Conservation (phyloP, 2,888 invertebrate species). For the Parelbella ahira region DNA sequence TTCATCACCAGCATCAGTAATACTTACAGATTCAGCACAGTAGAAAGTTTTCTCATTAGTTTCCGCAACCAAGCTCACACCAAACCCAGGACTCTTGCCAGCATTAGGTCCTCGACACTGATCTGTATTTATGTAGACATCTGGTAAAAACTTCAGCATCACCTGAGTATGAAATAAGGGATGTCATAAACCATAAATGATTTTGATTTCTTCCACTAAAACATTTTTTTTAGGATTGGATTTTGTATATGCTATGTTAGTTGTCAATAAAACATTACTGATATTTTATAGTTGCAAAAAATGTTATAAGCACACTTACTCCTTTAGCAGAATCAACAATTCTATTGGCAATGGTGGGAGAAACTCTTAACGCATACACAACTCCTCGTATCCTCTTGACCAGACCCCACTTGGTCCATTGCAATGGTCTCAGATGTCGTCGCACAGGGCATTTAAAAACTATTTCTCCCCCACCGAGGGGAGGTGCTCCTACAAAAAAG, state of each 20-base stretch:
- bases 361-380: constrained; percentile 93
- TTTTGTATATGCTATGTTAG: too few relatives aligned
- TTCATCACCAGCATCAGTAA: background rate
- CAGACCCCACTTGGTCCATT: constrained; percentile 91
- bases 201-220: too few relatives aligned
- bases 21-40: constrained; percentile 81
- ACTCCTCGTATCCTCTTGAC: constrained; percentile 96
- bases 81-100: constrained; percentile 95
- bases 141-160: constrained; percentile 94
- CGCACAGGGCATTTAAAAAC: constrained; percentile 93
- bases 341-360: constrained; percentile 95
- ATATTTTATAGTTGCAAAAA: background rate
- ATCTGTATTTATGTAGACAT: constrained; percentile 97
- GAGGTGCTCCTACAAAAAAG: constrained; percentile 84
- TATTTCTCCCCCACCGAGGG: constrained; percentile 96
- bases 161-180: too few relatives aligned
- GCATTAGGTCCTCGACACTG: constrained; percentile 92
- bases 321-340: constrained; percentile 96
- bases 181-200: too few relatives aligned
- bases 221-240: too few relatives aligned
- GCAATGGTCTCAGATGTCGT: constrained; percentile 89
- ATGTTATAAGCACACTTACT: constrained; percentile 40
- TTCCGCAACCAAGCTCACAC: constrained; percentile 93
- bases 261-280: too few relatives aligned
- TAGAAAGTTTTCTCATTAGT: constrained; percentile 91